phyloP scores from a whole-genome alignment of 1,140 invertebrate genomes.

The Drosophila pachea region DNA sequence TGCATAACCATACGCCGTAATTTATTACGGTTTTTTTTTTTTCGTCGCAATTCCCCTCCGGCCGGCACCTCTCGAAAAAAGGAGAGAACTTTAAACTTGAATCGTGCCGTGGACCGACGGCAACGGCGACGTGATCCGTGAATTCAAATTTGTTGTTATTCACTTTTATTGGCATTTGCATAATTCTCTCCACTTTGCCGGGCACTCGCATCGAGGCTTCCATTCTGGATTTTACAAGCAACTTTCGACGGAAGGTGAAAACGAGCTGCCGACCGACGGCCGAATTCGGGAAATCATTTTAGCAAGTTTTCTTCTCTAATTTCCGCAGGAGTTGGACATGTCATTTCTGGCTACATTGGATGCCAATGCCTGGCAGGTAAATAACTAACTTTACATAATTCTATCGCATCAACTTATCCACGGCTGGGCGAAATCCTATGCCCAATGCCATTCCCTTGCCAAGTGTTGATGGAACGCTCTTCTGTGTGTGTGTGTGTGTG shows the following conservation, averaged over 20 bases:
- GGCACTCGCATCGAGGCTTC: constrained; percentile 41
- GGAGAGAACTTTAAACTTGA: too few species aligned
- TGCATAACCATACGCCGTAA: constrained; percentile 48
- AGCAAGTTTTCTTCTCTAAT: constrained; percentile 56
- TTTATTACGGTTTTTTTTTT: constrained; percentile 11
- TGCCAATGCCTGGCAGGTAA: constrained; percentile 80
- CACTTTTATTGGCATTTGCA: constrained; percentile 48
- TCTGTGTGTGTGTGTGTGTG: too few species aligned
- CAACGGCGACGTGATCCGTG: constrained; percentile 18
- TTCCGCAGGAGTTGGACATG: constrained; percentile 79
- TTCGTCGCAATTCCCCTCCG: too few species aligned
- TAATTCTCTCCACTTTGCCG: constrained; percentile 58
- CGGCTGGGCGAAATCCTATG: too few species aligned
- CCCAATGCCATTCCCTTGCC: background rate
- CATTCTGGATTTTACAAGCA: constrained; percentile 78
- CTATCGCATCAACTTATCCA: too few species aligned
- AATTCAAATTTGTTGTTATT: constrained; percentile 5
- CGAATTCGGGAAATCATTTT: constrained; percentile 63
- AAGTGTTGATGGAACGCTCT: too few species aligned
- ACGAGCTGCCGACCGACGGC: constrained; percentile 1
- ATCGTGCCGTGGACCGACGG: background rate
- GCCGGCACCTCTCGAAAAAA: too few species aligned
- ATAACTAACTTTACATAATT: constrained; percentile 35
- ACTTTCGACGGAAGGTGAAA: constrained; percentile 76
- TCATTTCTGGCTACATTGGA: constrained; percentile 80